phyloP scores from a whole-genome alignment of 2,888 invertebrate genomes.

The Disparrhopalites patrizii region DNA sequence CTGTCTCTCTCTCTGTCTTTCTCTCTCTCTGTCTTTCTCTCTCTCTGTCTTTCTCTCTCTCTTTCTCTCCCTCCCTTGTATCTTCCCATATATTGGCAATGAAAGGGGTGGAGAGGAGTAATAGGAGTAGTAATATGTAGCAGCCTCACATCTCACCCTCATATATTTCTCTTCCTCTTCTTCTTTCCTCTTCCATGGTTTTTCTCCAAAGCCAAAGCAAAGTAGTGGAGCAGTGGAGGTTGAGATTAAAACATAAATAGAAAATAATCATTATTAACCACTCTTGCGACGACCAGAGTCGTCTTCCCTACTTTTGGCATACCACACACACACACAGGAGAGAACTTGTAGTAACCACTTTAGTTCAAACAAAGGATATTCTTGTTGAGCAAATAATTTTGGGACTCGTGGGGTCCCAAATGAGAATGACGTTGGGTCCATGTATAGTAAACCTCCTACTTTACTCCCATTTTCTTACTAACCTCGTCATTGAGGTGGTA shows the following conservation, averaged over 20 bases:
- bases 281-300: constrained; percentile 1
- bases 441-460: too few relatives aligned
- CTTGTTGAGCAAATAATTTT: too few relatives aligned
- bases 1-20: not conserved
- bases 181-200: not conserved
- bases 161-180: not conserved
- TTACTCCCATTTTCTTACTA: too few relatives aligned
- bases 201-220: too few relatives aligned
- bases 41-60: not conserved
- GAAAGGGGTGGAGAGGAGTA: not conserved
- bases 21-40: not conserved
- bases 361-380: too few relatives aligned
- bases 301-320: not conserved
- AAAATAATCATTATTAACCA: constrained; percentile 25
- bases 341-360: too few relatives aligned
- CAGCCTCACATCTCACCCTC: not conserved
- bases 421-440: too few relatives aligned
- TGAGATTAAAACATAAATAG: constrained; percentile 15
- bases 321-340: too few relatives aligned
- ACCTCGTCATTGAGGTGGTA: too few relatives aligned
- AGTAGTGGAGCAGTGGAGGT: too few relatives aligned
- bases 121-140: not conserved
- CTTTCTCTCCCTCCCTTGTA: not conserved
- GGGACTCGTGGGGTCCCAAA: too few relatives aligned
- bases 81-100: not conserved